phyloP scores from a whole-genome alignment of 1,140 invertebrate species.

The Brachionus sp. region DNA sequence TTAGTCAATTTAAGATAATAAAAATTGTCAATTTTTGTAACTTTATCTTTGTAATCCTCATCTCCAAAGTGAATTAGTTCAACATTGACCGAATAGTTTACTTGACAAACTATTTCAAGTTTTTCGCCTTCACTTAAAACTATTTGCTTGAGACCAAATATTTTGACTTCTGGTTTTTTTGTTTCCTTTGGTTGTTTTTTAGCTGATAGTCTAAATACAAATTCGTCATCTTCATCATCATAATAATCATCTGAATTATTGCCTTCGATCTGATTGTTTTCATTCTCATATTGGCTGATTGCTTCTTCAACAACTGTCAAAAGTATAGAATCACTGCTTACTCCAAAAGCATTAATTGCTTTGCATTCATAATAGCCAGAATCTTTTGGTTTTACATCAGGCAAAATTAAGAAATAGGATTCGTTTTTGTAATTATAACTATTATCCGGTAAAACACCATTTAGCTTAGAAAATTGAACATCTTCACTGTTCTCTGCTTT shows the following conservation, averaged over 20 bases:
- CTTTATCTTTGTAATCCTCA: background rate
- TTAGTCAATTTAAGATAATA: background rate
- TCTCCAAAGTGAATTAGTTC: background rate
- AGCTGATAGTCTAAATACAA: background rate
- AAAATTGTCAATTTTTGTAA: background rate
- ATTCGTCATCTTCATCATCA: background rate
- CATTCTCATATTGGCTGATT: background rate
- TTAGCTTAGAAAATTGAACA: background rate
- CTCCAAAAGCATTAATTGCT: background rate
- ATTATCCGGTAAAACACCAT: background rate
- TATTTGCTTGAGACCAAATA: background rate
- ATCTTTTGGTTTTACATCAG: background rate
- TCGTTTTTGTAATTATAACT: slow-evolving; percentile 1
- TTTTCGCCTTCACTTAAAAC: background rate
- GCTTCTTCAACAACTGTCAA: background rate
- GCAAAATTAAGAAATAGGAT: background rate
- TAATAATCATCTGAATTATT: background rate
- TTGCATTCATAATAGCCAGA: background rate
- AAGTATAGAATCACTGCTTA: background rate
- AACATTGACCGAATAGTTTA: background rate
- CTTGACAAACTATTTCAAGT: background rate
- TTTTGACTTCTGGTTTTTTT: background rate
- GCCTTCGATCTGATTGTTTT: background rate
- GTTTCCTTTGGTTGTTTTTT: background rate
- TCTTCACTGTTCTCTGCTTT: background rate